Base-by-base conservation (phyloP, 2,888 invertebrate species). In the Adineta ricciae region DNA sequence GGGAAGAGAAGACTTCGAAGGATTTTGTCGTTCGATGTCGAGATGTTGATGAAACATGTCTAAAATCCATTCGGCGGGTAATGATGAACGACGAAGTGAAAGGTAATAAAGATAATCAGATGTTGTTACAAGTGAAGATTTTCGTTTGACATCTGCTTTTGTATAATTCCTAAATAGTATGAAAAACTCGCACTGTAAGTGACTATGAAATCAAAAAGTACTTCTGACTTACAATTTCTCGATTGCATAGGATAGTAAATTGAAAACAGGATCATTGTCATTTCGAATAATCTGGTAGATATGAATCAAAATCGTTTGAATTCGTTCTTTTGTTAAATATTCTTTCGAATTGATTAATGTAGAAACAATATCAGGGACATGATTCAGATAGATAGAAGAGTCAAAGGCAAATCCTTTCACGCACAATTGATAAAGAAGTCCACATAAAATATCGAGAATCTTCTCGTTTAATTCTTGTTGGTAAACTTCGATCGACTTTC, bases 381-480 rank as follows among this genome's bases (percentile, higher is more conserved):
- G 38, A 73, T 73, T 19, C 4, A 56, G 56, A 56, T 73, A 73
- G 21, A 73, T 38, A 21, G 38, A 38, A 27, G 56, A 56, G 14
- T 27, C 14, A 21, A 38, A 73, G 2, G 36, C 73, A 5, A 73
- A 8, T 5, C 73, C 73, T 38, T 38, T 73, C 19, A 38, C 36
- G 38, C 36, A 36, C 21, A 73, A 24, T 38, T 73, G 73, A 38
- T 73, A 16, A 38, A 73, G 38, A 36, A 73, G 36, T 73, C 21
- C 24, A 24, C 38, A 73, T 32, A 73, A n/a, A 36, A 73, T 21
- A 73, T 73, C n/a, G 4, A 73, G 16, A 38, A 73, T 73, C 38
- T 73, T 73, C 19, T 38, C 24, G 7, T 73, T 73, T 73, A 73
- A 73, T 73, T 73, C 73, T 73, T 73, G 73, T 73, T 73, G 32